A percentile compares a stretch with the other conserved stretches of the same genome.
Conservation (phyloP, 1,140 invertebrate species). For the Aphaenogaster rudis region DNA sequence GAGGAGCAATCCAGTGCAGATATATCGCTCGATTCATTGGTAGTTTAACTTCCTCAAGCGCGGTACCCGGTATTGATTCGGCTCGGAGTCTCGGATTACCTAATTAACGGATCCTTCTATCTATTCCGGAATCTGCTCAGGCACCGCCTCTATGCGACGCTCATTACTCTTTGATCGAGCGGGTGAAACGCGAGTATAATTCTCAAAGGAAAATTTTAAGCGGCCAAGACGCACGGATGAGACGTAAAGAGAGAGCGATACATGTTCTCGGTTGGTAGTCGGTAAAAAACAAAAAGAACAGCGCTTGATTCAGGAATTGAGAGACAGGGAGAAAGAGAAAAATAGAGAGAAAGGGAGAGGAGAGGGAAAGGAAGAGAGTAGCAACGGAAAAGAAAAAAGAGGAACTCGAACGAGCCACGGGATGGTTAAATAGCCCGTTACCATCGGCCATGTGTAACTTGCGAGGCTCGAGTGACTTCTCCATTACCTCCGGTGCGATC, state of each 20-base stretch:
- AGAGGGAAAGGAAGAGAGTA: neutral
- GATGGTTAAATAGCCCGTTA: conserved; percentile 75
- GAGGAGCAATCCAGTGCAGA: neutral
- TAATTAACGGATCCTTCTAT: conserved; percentile 70
- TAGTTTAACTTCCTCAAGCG: conserved; percentile 29
- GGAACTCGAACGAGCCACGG: conserved; percentile 70
- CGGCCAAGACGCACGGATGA: conserved; percentile 1
- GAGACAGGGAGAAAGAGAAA: neutral
- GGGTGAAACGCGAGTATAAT: conserved; percentile 41
- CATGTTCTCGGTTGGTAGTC: conserved; percentile 43
- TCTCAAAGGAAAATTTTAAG: conserved; percentile 70
- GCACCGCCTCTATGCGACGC: conserved; percentile 33
- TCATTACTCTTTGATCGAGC: conserved; percentile 76
- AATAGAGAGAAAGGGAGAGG: too few relatives aligned
- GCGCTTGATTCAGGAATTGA: conserved; percentile 8
- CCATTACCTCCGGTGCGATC: conserved; percentile 71
- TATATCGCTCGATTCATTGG: conserved; percentile 50
- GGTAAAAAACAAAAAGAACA: neutral
- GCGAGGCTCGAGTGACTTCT: conserved; percentile 78
- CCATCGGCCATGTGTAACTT: conserved; percentile 74
- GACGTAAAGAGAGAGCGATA: conserved; percentile 23
- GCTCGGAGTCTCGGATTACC: conserved; percentile 65
- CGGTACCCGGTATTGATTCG: conserved; percentile 35
- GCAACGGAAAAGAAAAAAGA: neutral
- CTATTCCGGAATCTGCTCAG: conserved; percentile 45